phyloP scores from a whole-genome alignment of 2,888 invertebrate genomes.

The Cordilura impudica region DNA sequence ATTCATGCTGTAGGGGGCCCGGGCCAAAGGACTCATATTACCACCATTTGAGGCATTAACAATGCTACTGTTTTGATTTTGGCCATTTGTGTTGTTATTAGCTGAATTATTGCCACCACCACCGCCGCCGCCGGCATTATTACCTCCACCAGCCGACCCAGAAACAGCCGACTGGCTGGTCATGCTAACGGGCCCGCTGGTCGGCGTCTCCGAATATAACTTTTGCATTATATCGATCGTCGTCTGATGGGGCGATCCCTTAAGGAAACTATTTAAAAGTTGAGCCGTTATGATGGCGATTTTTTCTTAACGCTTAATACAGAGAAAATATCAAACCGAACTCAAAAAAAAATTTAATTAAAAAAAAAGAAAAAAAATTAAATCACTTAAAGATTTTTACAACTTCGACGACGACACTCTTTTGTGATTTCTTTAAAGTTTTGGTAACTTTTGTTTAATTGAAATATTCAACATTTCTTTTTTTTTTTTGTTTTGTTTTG shows the following conservation, averaged over 20 bases:
- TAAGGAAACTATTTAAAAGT: conserved; percentile 75
- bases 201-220: conserved; percentile 77
- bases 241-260: conserved; percentile 76
- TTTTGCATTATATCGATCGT: conserved; percentile 78
- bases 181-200: conserved; percentile 76
- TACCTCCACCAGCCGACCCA: conserved; percentile 66
- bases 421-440: conserved; percentile 12
- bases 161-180: conserved; percentile 78
- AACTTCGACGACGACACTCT: background rate
- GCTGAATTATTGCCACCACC: conserved; percentile 66
- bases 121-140: conserved; percentile 69
- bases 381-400: background rate
- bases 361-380: background rate
- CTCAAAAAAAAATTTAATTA: conserved; percentile 6
- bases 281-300: conserved; percentile 76
- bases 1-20: conserved; percentile 87
- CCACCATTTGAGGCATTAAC: conserved; percentile 79
- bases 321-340: conserved; percentile 12
- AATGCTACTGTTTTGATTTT: conserved; percentile 69
- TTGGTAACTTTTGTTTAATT: background rate
- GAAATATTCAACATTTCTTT: conserved; percentile 32
- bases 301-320: conserved; percentile 57
- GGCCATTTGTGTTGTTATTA: conserved; percentile 63
- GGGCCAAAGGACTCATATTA: conserved; percentile 86
- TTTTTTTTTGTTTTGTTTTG: background rate